Evolutionary conservation across 2,888 invertebrate genomes (phyloP), one percentile per base, ranked within the genome.

Genomic region (Thera britannica): DNA sequence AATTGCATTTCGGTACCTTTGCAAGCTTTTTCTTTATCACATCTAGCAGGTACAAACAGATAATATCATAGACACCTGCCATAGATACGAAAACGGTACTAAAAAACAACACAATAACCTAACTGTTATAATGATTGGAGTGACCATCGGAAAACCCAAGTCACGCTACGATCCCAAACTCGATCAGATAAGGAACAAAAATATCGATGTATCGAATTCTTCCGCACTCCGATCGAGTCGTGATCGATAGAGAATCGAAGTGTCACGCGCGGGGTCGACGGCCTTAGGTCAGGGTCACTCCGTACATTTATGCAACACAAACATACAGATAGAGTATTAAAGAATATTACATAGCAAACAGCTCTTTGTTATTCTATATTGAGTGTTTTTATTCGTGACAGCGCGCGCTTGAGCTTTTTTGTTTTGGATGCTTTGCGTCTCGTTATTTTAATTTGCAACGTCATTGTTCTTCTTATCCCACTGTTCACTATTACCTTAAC

Each of bases 191-290:
- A 89, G 76, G 75, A 79, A 83, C 83, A 87, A 89, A 90, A 90
- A 89, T 88, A 89, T 88, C 85, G 83, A 83, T 83, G 85, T 88
- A 85, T 81, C 89, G 89, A 46, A 89, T 89, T 81, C 81, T 81
- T 81, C 82, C 84, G 87, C 83, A 80, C 82, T 79, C 75, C 81
- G 88, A 89, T 90, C 84, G 75, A 81, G 91, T 93, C 93, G 93
- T 93, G 93, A 93, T 93, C 93, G 92, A 93, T 93, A 89, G 90
- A 89, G 87, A 88, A 92, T 90, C 91, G 89, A 92, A 92, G 90
- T 93, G 93, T 93, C 93, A 93, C 93, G 93, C 86, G 89, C 89
- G 83, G 84, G 91, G 87, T 92, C 87, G 79, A 85, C 82, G 90
- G 81, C 90, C 92, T 82, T 75, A 77, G 93, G 92, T 93, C 93